Conservation (phyloP, 2,888 invertebrate genomes). For the Tipula vernalis region DNA sequence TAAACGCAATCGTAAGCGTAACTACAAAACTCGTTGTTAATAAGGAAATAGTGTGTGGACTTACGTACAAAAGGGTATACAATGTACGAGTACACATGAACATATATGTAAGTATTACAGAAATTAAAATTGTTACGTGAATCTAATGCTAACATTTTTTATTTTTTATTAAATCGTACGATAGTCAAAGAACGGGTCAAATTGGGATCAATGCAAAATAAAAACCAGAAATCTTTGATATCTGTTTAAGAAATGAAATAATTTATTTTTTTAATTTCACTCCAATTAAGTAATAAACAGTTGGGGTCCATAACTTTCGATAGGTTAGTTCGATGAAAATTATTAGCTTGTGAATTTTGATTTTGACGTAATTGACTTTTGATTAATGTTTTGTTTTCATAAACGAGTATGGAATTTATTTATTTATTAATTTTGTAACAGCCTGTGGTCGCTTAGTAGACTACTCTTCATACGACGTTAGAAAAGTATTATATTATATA, state of each 20-base stretch:
- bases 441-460: too few species aligned
- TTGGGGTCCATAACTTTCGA: not conserved
- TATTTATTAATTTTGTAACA: not conserved
- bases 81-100: not conserved
- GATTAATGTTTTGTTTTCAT: not conserved
- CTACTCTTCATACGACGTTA: too few species aligned
- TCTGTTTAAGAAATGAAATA: not conserved
- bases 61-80: not conserved
- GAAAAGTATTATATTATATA: too few species aligned
- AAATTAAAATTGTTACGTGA: not conserved
- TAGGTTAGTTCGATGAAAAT: not conserved
- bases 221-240: not conserved
- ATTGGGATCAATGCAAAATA: not conserved
- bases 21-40: not conserved
- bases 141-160: not conserved
- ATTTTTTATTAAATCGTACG: not conserved
- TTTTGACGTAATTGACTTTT: not conserved
- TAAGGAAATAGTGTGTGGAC: not conserved
- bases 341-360: not conserved
- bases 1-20: not conserved
- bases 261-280: not conserved
- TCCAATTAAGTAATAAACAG: not conserved
- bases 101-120: not conserved
- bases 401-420: not conserved
- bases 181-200: not conserved